These are phyloP conservation scores for Drepanosiphum platanoidis DNA, from an alignment of 2,888 invertebrate species.

Conservation along the genomic window DNA sequence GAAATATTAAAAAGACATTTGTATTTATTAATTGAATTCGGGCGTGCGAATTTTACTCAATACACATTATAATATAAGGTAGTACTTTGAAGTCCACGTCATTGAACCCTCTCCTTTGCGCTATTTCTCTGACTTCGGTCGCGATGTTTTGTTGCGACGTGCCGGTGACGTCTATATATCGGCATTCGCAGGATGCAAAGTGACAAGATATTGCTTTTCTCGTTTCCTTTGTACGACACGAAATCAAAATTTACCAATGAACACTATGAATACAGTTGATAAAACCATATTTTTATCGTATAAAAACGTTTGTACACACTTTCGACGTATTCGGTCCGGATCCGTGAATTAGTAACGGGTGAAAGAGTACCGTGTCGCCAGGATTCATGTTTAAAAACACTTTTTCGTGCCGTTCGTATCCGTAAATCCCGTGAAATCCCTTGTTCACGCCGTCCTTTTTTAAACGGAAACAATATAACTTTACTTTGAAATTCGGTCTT, in stretches of 20 bases:
- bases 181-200: conserved; percentile 78
- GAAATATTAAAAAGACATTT: neutral
- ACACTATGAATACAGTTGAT: neutral
- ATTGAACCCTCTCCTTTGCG: conserved; percentile 67
- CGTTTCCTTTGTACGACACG: conserved; percentile 69
- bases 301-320: conserved; percentile 66
- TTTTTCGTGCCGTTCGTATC: conserved; percentile 70
- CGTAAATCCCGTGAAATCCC: conserved; percentile 78
- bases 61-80: neutral
- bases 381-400: conserved; percentile 80
- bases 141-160: conserved; percentile 75
- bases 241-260: neutral
- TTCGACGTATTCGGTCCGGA: conserved; percentile 81
- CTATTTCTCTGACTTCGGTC: conserved; percentile 71
- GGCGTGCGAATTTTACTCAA: no score
- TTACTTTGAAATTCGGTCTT: no score
- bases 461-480: no score
- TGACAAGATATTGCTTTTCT: conserved; percentile 86
- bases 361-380: conserved; percentile 89
- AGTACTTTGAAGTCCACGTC: conserved; percentile 53
- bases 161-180: conserved; percentile 76
- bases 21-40: neutral
- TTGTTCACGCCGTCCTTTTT: conserved; percentile 74
- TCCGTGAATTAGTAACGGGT: conserved; percentile 86
- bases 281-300: neutral